Percentiles rank a stretch among this genome's conserved stretches.
Conservation (phyloP, 2,797 vertebrate species). For the Rhabdomys pumilio region DNA sequence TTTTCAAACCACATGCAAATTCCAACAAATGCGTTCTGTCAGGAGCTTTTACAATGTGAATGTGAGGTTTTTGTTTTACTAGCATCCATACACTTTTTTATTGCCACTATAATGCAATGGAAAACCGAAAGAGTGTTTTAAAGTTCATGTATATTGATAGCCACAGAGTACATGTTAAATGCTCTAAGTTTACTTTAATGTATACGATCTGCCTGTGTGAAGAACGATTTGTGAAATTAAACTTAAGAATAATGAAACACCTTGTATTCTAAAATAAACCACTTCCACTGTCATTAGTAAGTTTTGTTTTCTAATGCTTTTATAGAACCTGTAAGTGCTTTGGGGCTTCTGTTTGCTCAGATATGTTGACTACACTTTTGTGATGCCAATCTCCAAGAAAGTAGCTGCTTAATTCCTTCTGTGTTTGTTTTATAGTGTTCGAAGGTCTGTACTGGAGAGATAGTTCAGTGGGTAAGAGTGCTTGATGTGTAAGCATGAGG, state of each 20-base stretch:
- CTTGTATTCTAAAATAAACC: neutral
- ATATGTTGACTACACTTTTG: conserved; percentile 24
- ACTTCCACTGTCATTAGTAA: conserved; percentile 15
- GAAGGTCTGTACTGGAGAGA: neutral
- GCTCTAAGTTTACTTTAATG: neutral
- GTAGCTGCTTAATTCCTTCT: neutral
- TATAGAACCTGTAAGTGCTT: conserved; percentile 1
- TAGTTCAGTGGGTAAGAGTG: neutral
- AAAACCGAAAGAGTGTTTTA: conserved; percentile 63
- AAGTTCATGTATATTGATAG: conserved; percentile 58
- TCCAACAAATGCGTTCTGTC: conserved; percentile 70
- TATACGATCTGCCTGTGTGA: neutral
- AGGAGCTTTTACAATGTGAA: conserved; percentile 23
- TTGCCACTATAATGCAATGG: conserved; percentile 71
- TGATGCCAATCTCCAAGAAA: neutral
- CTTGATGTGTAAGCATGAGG: neutral
- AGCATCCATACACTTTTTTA: conserved; percentile 47
- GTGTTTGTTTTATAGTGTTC: neutral
- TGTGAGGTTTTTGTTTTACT: neutral
- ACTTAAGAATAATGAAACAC: conserved; percentile 35
- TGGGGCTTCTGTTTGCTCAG: neutral
- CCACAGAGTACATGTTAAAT: conserved; percentile 5
- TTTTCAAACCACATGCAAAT: conserved; percentile 79
- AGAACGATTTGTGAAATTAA: conserved; percentile 58
- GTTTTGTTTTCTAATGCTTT: conserved; percentile 36